Evolutionary conservation across 2,888 invertebrate genomes (phyloP), one percentile per base, ranked within the genome.

Genomic region (Frankliniella intonsa): DNA sequence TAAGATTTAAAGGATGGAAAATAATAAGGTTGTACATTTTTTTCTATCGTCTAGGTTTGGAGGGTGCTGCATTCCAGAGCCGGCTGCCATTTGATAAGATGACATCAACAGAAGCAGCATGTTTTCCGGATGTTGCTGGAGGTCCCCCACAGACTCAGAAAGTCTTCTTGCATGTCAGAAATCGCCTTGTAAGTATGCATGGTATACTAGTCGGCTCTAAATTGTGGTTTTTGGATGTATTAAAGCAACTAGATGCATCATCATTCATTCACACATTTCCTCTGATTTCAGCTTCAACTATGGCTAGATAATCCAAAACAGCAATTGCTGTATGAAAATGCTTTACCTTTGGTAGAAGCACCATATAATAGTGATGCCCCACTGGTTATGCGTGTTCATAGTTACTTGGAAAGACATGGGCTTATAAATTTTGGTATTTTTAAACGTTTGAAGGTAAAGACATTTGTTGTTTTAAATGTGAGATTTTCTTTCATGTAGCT

Each of bases 401-500:
- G 95, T 0, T 99, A 95, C 88, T 90, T 99, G 65, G 97, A 98
- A 86, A 91, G 99, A 80, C 97, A 98, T 88, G 98, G 99, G 3
- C 97, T 95, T 86, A 97, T 99, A 84, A 99, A 99, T 89, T 99
- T 97, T 90, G 99, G 99, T 0, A 94, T 98, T 81, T 99, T 97
- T 88, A 96, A 97, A 87, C 91, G 96, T 65, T 88, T 95, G 7
- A 94, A 94, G 86, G 93, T 94, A 82, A 90, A 92, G 83, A 91
- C 93, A 10, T 86, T 87, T 22, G n/a, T n/a, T 65, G 19, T 25
- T 19, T 22, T 3, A 27, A 62, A 5, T 38, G 82, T 79, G 27
- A 79, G 50, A 22, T 81, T 81, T 81, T n/a, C n/a, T 25, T 82
- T 82, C 17, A 19, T 80, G 69, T 79, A 80, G 86, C 87, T 55